phyloP scores from a whole-genome alignment of 1,140 invertebrate genomes.

The Drosophila lacertosa region DNA sequence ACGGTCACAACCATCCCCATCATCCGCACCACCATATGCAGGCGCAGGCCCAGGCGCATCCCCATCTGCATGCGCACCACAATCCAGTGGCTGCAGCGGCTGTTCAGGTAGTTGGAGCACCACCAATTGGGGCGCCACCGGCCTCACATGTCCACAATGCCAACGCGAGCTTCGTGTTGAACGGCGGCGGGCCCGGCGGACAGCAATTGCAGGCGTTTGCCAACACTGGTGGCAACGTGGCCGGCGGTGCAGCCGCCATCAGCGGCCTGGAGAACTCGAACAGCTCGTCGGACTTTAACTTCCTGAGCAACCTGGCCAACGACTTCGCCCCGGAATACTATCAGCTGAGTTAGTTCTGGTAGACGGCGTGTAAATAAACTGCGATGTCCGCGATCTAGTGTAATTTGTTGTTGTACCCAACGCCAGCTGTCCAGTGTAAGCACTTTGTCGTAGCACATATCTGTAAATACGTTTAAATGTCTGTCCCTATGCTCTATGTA shows the following conservation, averaged over 20 bases:
- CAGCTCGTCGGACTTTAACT: slow-evolving; percentile 96
- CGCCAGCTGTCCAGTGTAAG: neutral
- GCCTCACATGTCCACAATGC: slow-evolving; percentile 50
- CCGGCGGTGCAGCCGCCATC: slow-evolving; percentile 52
- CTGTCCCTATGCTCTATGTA: slow-evolving; percentile 25
- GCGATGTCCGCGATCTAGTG: slow-evolving; percentile 27
- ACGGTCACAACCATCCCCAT: slow-evolving; percentile 79
- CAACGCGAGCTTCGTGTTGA: slow-evolving; percentile 53
- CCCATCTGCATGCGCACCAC: slow-evolving; percentile 84
- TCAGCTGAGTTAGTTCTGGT: slow-evolving; percentile 83
- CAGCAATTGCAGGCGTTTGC: slow-evolving; percentile 64
- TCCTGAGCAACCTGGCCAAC: slow-evolving; percentile 94
- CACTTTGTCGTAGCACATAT: slow-evolving; percentile 47
- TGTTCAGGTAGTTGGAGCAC: slow-evolving; percentile 42
- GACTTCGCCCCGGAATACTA: slow-evolving; percentile 96
- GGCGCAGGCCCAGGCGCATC: slow-evolving; percentile 67
- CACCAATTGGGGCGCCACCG: slow-evolving; percentile 49
- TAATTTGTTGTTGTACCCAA: slow-evolving; percentile 9
- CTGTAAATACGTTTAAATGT: slow-evolving; percentile 59
- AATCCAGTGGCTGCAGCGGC: slow-evolving; percentile 64
- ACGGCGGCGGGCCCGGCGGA: slow-evolving; percentile 55
- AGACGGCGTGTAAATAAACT: slow-evolving; percentile 33
- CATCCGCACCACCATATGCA: slow-evolving; percentile 83
- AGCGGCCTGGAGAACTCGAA: slow-evolving; percentile 90
- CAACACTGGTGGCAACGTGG: slow-evolving; percentile 37